A percentile compares a stretch with the other conserved stretches of the same genome.
Evolutionary conservation across 2,797 vertebrate genomes (phyloP).

Genomic region (Rhinophrynus dorsalis): DNA sequence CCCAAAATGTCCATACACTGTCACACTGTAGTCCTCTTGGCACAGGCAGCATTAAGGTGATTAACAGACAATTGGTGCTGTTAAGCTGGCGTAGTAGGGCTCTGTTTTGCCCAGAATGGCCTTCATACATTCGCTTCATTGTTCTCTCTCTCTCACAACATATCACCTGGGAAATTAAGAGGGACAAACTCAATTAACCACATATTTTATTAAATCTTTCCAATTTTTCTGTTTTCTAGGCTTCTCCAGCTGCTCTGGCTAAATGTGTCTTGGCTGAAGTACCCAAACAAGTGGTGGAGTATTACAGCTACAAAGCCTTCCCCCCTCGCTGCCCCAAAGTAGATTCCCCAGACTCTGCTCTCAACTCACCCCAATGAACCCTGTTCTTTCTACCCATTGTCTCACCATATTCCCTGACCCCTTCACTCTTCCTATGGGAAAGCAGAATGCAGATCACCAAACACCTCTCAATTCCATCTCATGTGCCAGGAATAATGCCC

Average conservation of each 20-base stretch:
- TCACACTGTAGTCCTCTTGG: no score
- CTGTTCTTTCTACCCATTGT: neutral
- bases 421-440: neutral
- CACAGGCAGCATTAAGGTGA: no score
- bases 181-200: no score
- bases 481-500: neutral
- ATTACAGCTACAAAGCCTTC: conserved; percentile 90
- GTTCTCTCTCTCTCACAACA: no score
- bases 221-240: conserved; percentile 64
- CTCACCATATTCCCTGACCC: neutral
- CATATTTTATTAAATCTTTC: neutral
- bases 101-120: no score
- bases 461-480: conserved; percentile 8
- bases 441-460: neutral
- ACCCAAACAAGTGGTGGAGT: conserved; percentile 92
- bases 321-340: conserved; percentile 73
- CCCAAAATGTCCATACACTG: no score
- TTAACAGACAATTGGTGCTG: no score
- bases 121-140: no score
- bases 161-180: no score
- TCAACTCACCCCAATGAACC: conserved; percentile 74
- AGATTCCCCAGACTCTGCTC: conserved; percentile 71
- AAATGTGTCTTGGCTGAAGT: conserved; percentile 93
- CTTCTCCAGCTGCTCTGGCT: conserved; percentile 88
- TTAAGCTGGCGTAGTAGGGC: no score